Percentiles rank a stretch among this genome's conserved stretches.
Evolutionary conservation across 2,888 invertebrate genomes (phyloP).

Genomic region (Trachelus stipa): DNA sequence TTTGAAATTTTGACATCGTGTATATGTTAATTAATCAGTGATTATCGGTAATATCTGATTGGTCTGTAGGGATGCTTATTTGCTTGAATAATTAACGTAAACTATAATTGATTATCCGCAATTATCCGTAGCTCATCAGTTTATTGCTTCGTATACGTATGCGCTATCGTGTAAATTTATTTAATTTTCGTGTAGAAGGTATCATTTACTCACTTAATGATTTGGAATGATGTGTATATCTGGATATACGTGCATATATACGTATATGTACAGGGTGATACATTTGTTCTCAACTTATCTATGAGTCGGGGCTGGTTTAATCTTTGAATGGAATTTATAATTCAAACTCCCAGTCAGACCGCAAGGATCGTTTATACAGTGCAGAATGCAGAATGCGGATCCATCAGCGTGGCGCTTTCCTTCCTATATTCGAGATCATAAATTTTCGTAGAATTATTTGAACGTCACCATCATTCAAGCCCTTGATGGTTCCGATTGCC

Average conservation of each 20-base stretch:
- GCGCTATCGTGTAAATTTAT: neutral
- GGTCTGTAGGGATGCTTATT: neutral
- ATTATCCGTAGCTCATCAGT: neutral
- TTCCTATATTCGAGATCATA: constrained; percentile 21
- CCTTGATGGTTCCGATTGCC: constrained; percentile 28
- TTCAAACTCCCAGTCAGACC: neutral
- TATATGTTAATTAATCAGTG: neutral
- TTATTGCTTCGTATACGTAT: neutral
- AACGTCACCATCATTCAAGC: constrained; percentile 32
- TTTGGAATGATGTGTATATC: neutral
- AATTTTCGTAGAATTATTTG: constrained; percentile 36
- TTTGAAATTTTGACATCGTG: neutral
- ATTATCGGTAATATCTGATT: neutral
- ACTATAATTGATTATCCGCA: neutral
- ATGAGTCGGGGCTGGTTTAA: neutral
- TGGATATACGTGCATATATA: neutral
- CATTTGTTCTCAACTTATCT: neutral
- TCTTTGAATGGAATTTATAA: neutral
- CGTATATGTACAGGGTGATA: neutral
- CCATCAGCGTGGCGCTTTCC: neutral
- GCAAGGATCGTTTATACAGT: neutral
- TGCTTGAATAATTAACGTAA: neutral
- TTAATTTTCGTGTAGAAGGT: neutral
- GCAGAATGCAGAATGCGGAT: constrained; percentile 6
- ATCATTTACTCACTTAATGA: neutral